These are phyloP conservation scores for Halyomorpha halys DNA, from an alignment of 1,140 invertebrate genomes.

Conservation along the genomic window DNA sequence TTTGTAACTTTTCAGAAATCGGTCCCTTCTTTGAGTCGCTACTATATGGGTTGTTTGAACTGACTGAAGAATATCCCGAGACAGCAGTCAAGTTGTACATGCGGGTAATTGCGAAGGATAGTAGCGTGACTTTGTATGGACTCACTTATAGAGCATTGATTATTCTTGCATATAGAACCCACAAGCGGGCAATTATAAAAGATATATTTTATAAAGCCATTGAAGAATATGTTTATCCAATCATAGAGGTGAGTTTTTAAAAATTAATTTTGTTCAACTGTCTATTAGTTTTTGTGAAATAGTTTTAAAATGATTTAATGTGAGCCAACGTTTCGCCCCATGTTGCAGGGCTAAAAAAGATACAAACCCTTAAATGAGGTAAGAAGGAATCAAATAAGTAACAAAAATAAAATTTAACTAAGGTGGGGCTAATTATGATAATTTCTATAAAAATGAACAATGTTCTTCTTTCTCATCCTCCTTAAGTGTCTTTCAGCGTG, in stretches of 20 bases:
- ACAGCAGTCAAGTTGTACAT: neutral
- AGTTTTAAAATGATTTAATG: too few relatives aligned
- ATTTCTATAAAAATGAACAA: too few relatives aligned
- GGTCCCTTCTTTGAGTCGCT: neutral
- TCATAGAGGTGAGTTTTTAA: neutral
- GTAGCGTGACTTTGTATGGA: neutral
- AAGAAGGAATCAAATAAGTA: too few relatives aligned
- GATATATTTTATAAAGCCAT: neutral
- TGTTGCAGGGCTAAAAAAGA: too few relatives aligned
- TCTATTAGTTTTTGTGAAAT: too few relatives aligned
- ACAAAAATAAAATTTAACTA: too few relatives aligned
- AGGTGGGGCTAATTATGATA: too few relatives aligned
- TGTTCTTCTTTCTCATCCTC: too few relatives aligned
- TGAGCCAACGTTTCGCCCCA: too few relatives aligned
- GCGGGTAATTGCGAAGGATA: neutral
- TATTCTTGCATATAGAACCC: neutral
- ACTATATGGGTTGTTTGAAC: neutral
- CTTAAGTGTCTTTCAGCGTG: too few relatives aligned
- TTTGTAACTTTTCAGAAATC: neutral
- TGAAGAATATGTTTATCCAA: neutral
- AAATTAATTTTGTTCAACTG: too few relatives aligned
- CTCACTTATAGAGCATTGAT: neutral
- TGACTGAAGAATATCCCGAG: neutral
- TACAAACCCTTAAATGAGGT: too few relatives aligned
- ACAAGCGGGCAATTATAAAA: neutral